A percentile compares a stretch with the other conserved stretches of the same genome.
Evolutionary conservation across 2,888 invertebrate species (phyloP).

Genomic region (Mythimna ferrago): DNA sequence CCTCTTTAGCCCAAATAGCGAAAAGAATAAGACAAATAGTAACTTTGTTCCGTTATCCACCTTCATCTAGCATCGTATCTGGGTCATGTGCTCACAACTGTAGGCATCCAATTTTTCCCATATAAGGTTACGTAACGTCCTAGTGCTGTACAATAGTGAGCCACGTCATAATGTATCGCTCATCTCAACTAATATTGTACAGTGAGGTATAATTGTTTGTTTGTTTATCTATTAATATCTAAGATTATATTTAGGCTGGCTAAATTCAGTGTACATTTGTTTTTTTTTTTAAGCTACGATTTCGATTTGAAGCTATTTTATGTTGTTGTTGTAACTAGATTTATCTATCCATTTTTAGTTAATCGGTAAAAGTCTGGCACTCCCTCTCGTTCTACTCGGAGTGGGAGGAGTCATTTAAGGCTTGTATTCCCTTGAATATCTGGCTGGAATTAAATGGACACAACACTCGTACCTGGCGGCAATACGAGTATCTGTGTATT

Average conservation of each 20-base stretch:
- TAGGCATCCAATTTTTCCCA: conserved; percentile 65
- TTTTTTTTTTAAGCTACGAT: no score
- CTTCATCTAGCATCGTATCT: conserved; percentile 58
- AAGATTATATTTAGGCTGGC: not conserved
- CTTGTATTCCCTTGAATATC: no score
- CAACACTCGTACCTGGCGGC: no score
- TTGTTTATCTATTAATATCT: not conserved
- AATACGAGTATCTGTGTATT: no score
- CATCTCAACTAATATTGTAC: conserved; percentile 2
- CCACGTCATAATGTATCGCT: conserved; percentile 45
- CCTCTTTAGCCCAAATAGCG: conserved; percentile 18
- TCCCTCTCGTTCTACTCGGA: no score
- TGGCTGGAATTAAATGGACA: no score
- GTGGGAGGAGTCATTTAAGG: no score
- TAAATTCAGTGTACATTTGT: no score
- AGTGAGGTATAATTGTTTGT: not conserved
- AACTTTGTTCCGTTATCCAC: conserved; percentile 56
- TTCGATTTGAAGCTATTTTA: no score
- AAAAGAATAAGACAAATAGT: conserved; percentile 46
- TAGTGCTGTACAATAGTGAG: conserved; percentile 74
- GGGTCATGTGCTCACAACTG: conserved; percentile 67
- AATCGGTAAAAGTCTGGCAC: no score
- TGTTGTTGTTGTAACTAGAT: no score
- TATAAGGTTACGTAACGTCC: conserved; percentile 80
- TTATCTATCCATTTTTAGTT: no score